phyloP scores from a whole-genome alignment of 2,888 invertebrate genomes.

The Bugula neritina region DNA sequence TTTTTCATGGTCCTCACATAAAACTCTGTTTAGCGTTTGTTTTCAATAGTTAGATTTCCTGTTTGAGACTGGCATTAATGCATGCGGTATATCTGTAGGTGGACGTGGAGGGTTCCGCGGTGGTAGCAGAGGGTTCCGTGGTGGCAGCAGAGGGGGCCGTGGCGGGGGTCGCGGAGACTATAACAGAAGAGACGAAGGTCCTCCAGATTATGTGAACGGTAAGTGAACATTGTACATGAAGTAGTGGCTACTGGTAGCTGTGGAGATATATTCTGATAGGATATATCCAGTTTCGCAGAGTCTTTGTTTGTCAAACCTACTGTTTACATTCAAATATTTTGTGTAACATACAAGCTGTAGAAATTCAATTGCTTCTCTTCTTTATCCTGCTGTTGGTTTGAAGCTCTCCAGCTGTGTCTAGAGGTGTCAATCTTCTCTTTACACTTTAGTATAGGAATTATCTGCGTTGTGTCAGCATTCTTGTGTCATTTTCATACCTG shows the following conservation, averaged over 20 bases:
- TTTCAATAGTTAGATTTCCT: too few species aligned
- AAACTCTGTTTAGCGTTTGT: too few species aligned
- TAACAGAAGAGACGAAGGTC: constrained; percentile 39
- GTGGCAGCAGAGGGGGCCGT: constrained; percentile 15
- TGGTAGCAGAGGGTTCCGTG: constrained; percentile 29
- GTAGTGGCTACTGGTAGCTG: too few species aligned
- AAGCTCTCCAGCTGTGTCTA: too few species aligned
- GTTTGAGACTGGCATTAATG: too few species aligned
- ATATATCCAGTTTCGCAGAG: neutral
- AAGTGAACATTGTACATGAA: constrained; percentile 29
- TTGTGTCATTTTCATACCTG: too few species aligned
- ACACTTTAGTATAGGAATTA: too few species aligned
- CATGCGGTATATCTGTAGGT: constrained; percentile 28
- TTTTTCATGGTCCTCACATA: too few species aligned
- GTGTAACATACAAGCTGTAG: neutral
- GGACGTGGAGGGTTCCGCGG: constrained; percentile 29
- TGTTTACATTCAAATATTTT: too few species aligned
- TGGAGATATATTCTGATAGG: neutral
- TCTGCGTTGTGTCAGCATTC: too few species aligned
- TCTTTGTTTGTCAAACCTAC: neutral
- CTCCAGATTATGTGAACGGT: constrained; percentile 48
- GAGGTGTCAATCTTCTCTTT: too few species aligned
- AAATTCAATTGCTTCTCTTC: neutral
- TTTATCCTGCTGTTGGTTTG: too few species aligned
- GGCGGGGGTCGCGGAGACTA: constrained; percentile 34